Evolutionary conservation across 1,140 invertebrate genomes (phyloP).

Genomic region (Marisa cornuarietis): DNA sequence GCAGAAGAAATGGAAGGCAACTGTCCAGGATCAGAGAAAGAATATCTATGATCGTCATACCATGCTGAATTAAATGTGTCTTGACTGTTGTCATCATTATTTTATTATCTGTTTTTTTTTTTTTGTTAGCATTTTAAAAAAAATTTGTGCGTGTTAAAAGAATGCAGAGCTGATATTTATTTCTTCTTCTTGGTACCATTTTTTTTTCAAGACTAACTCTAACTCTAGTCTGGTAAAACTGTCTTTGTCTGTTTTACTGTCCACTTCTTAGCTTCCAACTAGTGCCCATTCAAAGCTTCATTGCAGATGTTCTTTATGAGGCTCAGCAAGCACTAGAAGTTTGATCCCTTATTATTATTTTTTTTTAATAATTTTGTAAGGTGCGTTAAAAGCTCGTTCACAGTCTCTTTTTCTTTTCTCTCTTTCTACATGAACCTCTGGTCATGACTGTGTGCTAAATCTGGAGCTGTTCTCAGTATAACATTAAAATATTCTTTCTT

Average conservation of each 20-base stretch:
- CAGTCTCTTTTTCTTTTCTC: background rate
- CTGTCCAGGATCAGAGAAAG: constrained; percentile 93
- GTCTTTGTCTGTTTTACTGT: too few relatives aligned
- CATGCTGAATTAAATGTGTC: constrained; percentile 86
- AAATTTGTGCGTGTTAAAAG: too few relatives aligned
- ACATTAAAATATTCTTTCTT: too few relatives aligned
- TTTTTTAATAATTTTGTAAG: background rate
- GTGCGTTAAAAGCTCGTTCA: background rate
- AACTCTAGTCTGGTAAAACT: background rate
- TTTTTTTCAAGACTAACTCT: background rate
- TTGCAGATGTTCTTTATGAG: too few relatives aligned
- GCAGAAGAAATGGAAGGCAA: constrained; percentile 96
- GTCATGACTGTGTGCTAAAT: too few relatives aligned
- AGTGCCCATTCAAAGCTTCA: too few relatives aligned
- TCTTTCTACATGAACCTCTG: too few relatives aligned
- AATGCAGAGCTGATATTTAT: too few relatives aligned
- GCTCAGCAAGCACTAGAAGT: too few relatives aligned
- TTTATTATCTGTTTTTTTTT: background rate
- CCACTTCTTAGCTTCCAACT: too few relatives aligned
- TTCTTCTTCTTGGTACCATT: background rate
- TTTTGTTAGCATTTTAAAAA: too few relatives aligned
- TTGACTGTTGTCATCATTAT: background rate
- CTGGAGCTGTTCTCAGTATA: too few relatives aligned
- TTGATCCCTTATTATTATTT: background rate
- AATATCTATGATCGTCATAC: constrained; percentile 98